Base-by-base conservation (phyloP, 2,113 vertebrate species). In the Porphyrio hochstetteri region DNA sequence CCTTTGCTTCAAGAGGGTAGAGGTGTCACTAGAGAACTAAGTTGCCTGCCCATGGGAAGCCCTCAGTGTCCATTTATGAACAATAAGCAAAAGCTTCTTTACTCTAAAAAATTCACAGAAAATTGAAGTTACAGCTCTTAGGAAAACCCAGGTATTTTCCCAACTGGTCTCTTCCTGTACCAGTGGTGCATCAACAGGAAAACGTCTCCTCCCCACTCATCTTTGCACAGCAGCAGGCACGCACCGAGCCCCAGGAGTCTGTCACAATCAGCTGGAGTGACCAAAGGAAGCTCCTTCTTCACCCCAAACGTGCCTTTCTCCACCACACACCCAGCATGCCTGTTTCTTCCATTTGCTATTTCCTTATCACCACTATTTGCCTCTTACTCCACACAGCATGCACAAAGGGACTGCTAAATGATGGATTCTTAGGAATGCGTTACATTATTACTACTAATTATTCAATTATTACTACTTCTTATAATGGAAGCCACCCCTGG, bases 321-420 rank as follows among this genome's bases (percentile, higher is more conserved):
- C 52, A 55, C 67, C 5, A 12, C 11, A 46, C n/a, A 16, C 25
- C 75, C 33, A 28, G 5, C 36, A 23, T 27, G 4, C 5, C 5
- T 42, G 5, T 9, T 21, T 82, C 33, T 52, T 23, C 2, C 1
- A 55, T 31, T 25, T 53, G 4, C 77, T 35, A 19, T 25, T 42
- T 65, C 19, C 56, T 60, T 74, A 46, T 57, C 29, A 27, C 11
- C 42, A 27, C 20, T 31, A 36, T 50, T 55, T 78, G 8, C 46
- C 56, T 74, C 29, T 15, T 65, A 19, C 11, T n/a, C 72, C 18
- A 50, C 10, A 13, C 4, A 13, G 29, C 67, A 64, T 5, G 28
- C 38, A 48, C 1, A 2, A 46, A 46, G 13, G 35, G 36, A 35
- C 10, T 18, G 35, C 13, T 5, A 4, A 55, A 16, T 10, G 0